A percentile compares a stretch with the other conserved stretches of the same genome.
Conservation (phyloP, 2,888 invertebrate genomes). For the Orchesella flavescens region DNA sequence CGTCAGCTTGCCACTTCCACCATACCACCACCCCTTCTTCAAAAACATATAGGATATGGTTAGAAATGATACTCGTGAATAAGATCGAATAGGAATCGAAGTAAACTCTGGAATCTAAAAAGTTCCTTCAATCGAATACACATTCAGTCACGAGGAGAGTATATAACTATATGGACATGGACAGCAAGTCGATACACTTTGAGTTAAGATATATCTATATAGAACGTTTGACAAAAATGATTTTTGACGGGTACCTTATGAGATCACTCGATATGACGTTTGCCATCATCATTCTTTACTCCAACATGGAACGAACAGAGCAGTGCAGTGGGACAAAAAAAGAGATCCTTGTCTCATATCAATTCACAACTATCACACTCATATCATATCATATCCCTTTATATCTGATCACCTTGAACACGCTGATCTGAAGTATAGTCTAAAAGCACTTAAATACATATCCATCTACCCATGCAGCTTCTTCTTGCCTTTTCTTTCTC, state of each 20-base stretch:
- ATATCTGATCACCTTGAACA: too few species aligned
- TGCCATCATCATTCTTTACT: slow-evolving; percentile 20
- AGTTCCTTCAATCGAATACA: not conserved
- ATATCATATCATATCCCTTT: too few species aligned
- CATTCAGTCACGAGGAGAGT: too few species aligned
- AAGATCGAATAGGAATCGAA: slow-evolving; percentile 5
- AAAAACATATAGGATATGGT: too few species aligned
- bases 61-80: not conserved
- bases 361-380: too few species aligned
- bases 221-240: slow-evolving; percentile 45
- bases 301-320: not conserved
- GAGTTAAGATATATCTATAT: not conserved
- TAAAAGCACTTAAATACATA: too few species aligned
- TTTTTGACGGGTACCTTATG: slow-evolving; percentile 44
- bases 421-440: too few species aligned
- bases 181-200: too few species aligned
- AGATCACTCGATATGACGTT: slow-evolving; percentile 11
- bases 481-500: too few species aligned
- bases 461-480: too few species aligned
- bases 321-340: not conserved
- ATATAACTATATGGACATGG: too few species aligned
- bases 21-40: not conserved
- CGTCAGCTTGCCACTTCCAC: not conserved
- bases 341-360: not conserved
- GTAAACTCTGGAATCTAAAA: not conserved